Evolutionary conservation across 2,113 vertebrate species (phyloP), one percentile per base, ranked within the genome.

Genomic region (Cranoglanis bouderius): DNA sequence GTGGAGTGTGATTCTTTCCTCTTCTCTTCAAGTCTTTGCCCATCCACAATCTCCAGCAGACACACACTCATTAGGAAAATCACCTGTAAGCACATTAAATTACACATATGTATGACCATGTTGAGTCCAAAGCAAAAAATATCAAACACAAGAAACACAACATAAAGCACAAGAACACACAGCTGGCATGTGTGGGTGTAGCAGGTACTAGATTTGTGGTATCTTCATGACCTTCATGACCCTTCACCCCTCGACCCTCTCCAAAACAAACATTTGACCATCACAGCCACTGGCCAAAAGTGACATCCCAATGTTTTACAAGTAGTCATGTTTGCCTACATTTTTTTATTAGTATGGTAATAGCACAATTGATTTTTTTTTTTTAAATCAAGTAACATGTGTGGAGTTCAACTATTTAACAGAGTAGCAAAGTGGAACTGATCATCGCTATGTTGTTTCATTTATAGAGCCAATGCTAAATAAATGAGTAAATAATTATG

Each of bases 11-110:
- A 82, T 16, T 93, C 88, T 65, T 92, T 86, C 49, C 53, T 91
- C 55, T 90, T 88, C 26, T 92, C 89, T 77, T 92, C 87, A 81
- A 92, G 91, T 87, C 93, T 91, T 38, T 91, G 91, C 51, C 93
- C 93, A 53, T 94, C 92, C 51, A 88, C 90, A 63, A 94, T 86
- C 53, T 89, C 88, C 75, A 94, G 90, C 86, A 95, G 82, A 67
- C 91, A 90, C 0, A 92, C 92, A 86, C 91, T 51, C 55, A 94
- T 67, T 90, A 94, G 93, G 87, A 94, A 85, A 90, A 94, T 91
- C 90, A 93, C 91, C 94, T 95, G 87, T 6, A 88, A 78, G 19
- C 21, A 90, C 19, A 80, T 18, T 9, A 77, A 77, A 85, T 57
- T 38, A 88, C 26, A 85, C 12, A 53, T 29, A 32, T 49, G 26